Evolutionary conservation across 2,113 vertebrate species (phyloP), one percentile per base, ranked within the genome.

Genomic region (Pica pica): DNA sequence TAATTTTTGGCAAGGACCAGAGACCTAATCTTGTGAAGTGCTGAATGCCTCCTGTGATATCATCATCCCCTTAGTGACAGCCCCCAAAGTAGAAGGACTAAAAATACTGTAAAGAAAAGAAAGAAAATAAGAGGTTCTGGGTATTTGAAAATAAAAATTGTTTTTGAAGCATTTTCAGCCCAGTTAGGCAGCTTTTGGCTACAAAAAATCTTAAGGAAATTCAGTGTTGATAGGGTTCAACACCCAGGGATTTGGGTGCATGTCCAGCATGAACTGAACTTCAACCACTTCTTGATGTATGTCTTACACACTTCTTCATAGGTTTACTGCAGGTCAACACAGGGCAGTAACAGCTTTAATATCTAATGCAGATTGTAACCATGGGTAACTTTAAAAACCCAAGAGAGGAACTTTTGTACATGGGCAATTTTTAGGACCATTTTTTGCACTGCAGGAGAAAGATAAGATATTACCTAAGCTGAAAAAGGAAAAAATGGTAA

Each of bases 11-110:
- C 95, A 96, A 76, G 41, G 83, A 96, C 44, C 56, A 79, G 39
- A 90, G 93, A 94, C 93, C 64, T 92, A 96, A 96, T 90, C 94
- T 86, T 96, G 90, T 75, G 83, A 96, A 95, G 76, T 89, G 85
- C 88, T 96, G 88, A 96, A 93, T 94, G 90, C 80, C 92, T 96
- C 77, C 86, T 92, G 73, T 96, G 94, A 89, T 93, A 90, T 89
- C 94, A 94, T 92, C 90, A 93, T 94, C 83, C 93, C 41, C 88
- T 90, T 89, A 95, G 93, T 83, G 93, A 95, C 96, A 95, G 73
- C 64, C 76, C 53, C 89, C 88, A 90, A 93, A 94, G 92, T 57
- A 86, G 82, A 96, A 96, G 76, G 73, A 53, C 93, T 95, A 95
- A 96, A 96, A 96, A 96, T 94, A 96, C 56, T 65, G 53, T 41